Base-by-base conservation (phyloP, 2,113 vertebrate genomes). In the Sinosuthora webbiana region DNA sequence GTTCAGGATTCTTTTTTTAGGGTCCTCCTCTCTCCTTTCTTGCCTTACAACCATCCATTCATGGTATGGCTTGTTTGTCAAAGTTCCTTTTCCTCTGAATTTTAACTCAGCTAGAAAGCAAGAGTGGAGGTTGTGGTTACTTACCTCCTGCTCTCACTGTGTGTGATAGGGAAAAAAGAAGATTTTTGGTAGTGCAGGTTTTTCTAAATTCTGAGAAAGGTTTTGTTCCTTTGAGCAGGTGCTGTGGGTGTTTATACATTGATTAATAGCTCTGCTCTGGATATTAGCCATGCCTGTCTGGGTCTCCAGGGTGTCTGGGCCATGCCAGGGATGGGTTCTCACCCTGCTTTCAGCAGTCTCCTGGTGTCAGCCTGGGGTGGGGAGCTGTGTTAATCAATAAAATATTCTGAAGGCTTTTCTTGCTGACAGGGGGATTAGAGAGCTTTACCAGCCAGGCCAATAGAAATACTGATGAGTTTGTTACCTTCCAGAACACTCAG, bases 391-490 rank as follows among this genome's bases (percentile, higher is more conserved):
- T 52, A 19, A 91, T 92, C 92, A 84, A 76, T 95, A 75, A 89
- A 49, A 82, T 30, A 44, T 90, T 70, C 81, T 65, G 10, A 20
- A 77, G 57, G 37, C 31, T 63, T 89, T 96, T 85, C 70, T 57
- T 62, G 55, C 75, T 94, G 69, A 49, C 31, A 5, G 13, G 44
- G 81, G 79, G 69, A 90, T 93, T 92, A 81, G 76, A 60, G 70
- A 94, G 71, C 94, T 97, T 97, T 68, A 24, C 76, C 92, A 83
- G 10, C n/a, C 28, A 73, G 90, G 45, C 45, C 83, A 91, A 44
- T 16, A 52, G 90, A 94, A 96, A 96, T 92, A 42, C 59, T 93
- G 85, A 95, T 91, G 78, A 91, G 45, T 63, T 89, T 73, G 78
- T 83, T 67, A 45, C 59, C 86, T 83, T 45, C 87, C 42, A 79